Evolutionary conservation across 2,888 invertebrate species (phyloP).

Genomic region (Hyposoter didymator): DNA sequence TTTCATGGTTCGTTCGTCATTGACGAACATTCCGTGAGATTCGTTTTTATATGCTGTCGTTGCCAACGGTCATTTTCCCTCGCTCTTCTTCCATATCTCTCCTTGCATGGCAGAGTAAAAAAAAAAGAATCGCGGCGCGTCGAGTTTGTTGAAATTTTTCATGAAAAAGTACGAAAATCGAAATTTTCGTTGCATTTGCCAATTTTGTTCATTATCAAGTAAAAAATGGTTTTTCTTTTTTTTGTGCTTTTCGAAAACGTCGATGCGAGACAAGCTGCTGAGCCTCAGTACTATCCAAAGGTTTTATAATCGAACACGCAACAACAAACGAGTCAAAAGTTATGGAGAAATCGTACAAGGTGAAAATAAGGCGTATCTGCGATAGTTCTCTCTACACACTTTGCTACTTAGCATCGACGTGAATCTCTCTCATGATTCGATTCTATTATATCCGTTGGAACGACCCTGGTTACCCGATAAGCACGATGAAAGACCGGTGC

Average conservation of each 20-base stretch:
- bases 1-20: slow-evolving; percentile 66
- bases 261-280: too few relatives aligned
- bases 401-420: slow-evolving; percentile 60
- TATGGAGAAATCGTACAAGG: too few relatives aligned
- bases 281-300: too few relatives aligned
- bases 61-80: slow-evolving; percentile 9
- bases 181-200: too few relatives aligned
- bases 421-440: slow-evolving; percentile 33
- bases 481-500: slow-evolving; percentile 11
- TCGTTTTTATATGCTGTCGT: slow-evolving; percentile 45
- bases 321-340: too few relatives aligned
- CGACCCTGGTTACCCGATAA: slow-evolving; percentile 50
- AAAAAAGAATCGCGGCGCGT: neutral
- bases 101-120: neutral
- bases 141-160: neutral
- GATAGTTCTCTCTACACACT: slow-evolving; percentile 58
- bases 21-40: slow-evolving; percentile 63
- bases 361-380: slow-evolving; percentile 25
- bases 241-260: too few relatives aligned
- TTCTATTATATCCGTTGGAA: slow-evolving; percentile 48
- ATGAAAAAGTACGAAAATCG: too few relatives aligned
- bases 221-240: too few relatives aligned
- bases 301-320: too few relatives aligned
- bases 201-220: too few relatives aligned
- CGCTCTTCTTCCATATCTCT: slow-evolving; percentile 3